Base-by-base conservation (phyloP, 2,888 invertebrate species). In the Philaethria dido region DNA sequence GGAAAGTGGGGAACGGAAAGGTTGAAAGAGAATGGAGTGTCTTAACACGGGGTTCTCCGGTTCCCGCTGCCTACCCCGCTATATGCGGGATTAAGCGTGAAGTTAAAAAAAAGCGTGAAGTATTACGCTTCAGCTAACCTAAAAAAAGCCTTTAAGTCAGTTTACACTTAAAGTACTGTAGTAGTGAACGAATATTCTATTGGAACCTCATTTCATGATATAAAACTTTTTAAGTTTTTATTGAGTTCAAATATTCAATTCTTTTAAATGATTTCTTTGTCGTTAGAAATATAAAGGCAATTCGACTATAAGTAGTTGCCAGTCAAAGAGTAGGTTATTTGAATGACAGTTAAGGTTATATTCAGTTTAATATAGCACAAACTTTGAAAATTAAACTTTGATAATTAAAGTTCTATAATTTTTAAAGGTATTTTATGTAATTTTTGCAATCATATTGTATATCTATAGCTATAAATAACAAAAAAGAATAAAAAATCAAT, bases 311-410 rank as follows among this genome's bases (percentile, higher is more conserved):
- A 61, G 54, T 55, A 60, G 47, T 62, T 36, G 60, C 52, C 14
- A 45, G 60, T 66, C 52, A 45, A 42, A 62, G 42, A 48, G 16
- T 33, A 9, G 36, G 39, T 64, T 55, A 64, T 60, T 52, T 59
- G 60, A 69, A 44, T 63, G 66, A 62, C 66, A 55, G 47, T 16
- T 54, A 39, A 66, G 66, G 63, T 66, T 54, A 47, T 20, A 39
- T 59, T 59, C 48, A 69, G 52, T 60, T 69, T 25, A 22, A 33
- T 16, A 42, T 48, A 48, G 25, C 5, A 33, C 9, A 0, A 50
- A 14, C 6, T 29, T 29, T 29, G n/a, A 50, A 50, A 29, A 50
- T 16, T 50, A 4, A 55, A 55, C 36, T 14, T n/a, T n/a, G n/a
- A n/a, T n/a, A n/a, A n/a, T n/a, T 20, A 4, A 20, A 22, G 6